A percentile compares a stretch with the other conserved stretches of the same genome.
These are phyloP conservation scores for Burhinus bistriatus DNA, from an alignment of 2,113 vertebrate species.

Conservation along the genomic window DNA sequence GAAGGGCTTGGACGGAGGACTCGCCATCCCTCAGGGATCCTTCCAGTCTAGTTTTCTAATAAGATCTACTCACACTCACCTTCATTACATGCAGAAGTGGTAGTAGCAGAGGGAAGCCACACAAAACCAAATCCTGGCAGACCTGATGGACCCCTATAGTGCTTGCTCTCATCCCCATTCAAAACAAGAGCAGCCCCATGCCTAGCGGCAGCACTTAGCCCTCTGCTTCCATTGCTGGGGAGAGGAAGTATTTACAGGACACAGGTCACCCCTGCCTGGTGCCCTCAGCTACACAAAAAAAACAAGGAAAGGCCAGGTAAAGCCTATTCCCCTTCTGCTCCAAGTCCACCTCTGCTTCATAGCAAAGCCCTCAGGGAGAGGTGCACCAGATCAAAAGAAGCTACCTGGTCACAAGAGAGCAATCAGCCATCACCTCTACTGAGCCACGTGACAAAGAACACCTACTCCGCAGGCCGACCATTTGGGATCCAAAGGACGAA, in stretches of 20 bases:
- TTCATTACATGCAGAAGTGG: accelerated
- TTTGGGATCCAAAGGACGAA: neutral
- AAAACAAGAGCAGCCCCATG: neutral
- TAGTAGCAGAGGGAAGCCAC: neutral
- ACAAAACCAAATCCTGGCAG: neutral
- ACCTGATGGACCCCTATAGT: neutral
- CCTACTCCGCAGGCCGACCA: neutral
- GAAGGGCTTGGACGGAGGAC: neutral
- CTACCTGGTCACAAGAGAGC: neutral
- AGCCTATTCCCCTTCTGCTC: neutral
- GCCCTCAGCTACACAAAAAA: neutral
- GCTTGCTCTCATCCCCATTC: neutral
- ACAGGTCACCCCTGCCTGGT: neutral
- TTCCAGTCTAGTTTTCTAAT: neutral
- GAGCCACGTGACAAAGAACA: neutral
- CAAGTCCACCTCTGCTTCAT: neutral
- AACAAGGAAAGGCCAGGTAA: neutral
- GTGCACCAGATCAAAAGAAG: neutral
- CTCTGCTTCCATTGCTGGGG: neutral
- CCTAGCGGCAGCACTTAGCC: neutral
- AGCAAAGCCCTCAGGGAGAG: neutral
- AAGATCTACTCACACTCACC: neutral
- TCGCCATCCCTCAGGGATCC: neutral
- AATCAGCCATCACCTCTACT: neutral
- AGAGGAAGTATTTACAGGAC: neutral